phyloP scores from a whole-genome alignment of 2,888 invertebrate genomes.

The Tinea semifulvella region DNA sequence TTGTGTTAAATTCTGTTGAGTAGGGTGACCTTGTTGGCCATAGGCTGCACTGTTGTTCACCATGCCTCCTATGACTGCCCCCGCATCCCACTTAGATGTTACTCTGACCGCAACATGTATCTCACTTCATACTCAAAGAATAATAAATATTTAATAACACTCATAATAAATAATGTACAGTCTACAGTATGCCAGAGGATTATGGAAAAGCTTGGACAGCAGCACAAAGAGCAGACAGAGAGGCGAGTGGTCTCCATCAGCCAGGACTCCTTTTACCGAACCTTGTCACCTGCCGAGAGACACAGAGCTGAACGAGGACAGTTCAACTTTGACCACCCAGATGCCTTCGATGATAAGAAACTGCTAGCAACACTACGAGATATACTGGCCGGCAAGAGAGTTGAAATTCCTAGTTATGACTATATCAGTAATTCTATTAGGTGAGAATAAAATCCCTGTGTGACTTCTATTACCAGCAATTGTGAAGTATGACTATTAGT shows the following conservation, averaged over 20 bases:
- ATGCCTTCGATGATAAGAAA: conserved; percentile 92
- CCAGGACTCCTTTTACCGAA: conserved; percentile 96
- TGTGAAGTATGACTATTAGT: no score
- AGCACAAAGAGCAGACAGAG: conserved; percentile 87
- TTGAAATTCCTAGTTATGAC: conserved; percentile 93
- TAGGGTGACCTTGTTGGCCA: no score
- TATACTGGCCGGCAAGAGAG: conserved; percentile 85
- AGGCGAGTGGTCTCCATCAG: conserved; percentile 93
- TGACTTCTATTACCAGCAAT: no score
- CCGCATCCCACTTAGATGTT: no score
- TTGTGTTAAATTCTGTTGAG: no score
- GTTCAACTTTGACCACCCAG: conserved; percentile 99
- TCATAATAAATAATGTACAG: conserved; percentile 54
- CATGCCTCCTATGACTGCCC: no score
- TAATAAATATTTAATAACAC: not conserved
- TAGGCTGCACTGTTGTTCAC: no score
- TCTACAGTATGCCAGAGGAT: conserved; percentile 98
- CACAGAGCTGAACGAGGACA: conserved; percentile 86
- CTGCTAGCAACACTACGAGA: conserved; percentile 82
- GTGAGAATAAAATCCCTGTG: no score
- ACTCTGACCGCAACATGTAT: not conserved
- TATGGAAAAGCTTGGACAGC: conserved; percentile 95
- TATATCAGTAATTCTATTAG: conserved; percentile 86
- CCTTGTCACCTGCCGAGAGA: conserved; percentile 82
- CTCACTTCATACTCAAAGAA: not conserved